phyloP scores from a whole-genome alignment of 2,888 invertebrate species.

The Heliconius cydno region DNA sequence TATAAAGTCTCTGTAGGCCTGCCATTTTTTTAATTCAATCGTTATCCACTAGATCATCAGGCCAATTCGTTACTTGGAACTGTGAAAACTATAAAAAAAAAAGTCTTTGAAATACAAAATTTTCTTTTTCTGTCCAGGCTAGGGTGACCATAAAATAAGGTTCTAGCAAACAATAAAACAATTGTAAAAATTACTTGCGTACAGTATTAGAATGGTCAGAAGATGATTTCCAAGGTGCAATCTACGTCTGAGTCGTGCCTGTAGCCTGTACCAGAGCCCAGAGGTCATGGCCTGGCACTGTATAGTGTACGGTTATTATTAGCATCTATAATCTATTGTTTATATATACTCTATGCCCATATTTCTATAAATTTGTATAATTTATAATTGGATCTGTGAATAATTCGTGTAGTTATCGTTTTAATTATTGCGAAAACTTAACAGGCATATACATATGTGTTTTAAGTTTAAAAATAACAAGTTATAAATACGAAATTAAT shows the following conservation, averaged over 20 bases:
- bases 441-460: background rate
- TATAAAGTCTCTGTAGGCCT: too few species aligned
- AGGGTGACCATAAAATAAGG: too few species aligned
- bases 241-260: constrained; percentile 7
- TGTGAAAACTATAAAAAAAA: too few species aligned
- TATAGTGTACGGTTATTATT: background rate
- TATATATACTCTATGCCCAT: background rate
- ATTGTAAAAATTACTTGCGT: background rate
- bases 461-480: too few species aligned
- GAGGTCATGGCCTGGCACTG: constrained; percentile 3
- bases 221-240: constrained; percentile 12
- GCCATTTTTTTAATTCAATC: too few species aligned
- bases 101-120: too few species aligned
- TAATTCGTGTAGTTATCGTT: background rate
- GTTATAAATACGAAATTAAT: too few species aligned
- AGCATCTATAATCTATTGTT: background rate
- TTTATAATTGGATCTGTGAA: background rate
- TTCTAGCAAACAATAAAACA: background rate
- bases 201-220: background rate
- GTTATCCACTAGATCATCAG: too few species aligned
- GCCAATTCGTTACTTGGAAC: too few species aligned
- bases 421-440: background rate
- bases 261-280: background rate
- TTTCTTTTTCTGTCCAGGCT: too few species aligned
- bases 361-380: background rate